These are phyloP conservation scores for Rhodophaea formosa DNA, from an alignment of 2,888 invertebrate genomes.

Conservation along the genomic window DNA sequence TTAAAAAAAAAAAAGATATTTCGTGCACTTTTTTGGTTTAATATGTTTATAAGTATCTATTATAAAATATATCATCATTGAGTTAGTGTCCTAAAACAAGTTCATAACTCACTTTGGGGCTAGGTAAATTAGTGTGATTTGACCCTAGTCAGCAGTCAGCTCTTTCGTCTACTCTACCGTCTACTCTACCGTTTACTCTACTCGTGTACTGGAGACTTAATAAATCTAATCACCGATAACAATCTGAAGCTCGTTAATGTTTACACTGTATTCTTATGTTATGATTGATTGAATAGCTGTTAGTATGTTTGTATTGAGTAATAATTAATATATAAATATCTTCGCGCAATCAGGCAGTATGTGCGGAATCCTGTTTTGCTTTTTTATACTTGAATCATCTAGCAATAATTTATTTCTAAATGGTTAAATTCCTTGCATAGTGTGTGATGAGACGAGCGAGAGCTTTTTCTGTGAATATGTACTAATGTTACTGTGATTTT, in stretches of 20 bases:
- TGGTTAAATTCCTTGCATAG: not conserved
- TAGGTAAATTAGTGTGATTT: no score
- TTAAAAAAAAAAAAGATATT: no score
- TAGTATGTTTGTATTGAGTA: not conserved
- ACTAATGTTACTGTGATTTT: no score
- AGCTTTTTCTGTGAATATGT: not conserved
- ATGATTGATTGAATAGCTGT: not conserved
- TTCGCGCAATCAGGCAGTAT: not conserved
- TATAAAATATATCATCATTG: no score
- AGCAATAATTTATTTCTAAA: not conserved
- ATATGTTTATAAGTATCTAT: no score
- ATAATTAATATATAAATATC: not conserved
- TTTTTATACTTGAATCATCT: not conserved
- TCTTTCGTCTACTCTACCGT: no score
- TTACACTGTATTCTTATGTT: not conserved
- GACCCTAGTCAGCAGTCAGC: no score
- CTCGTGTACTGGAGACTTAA: no score
- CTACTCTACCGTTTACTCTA: no score
- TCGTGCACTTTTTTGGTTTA: no score
- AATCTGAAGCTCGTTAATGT: conserved; percentile 7
- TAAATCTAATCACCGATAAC: not conserved
- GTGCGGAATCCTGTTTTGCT: not conserved
- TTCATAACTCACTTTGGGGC: no score
- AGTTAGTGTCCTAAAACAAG: no score
- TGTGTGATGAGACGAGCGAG: not conserved